Base-by-base conservation (phyloP, 2,113 vertebrate genomes). In the Cynoglossus semilaevis region DNA sequence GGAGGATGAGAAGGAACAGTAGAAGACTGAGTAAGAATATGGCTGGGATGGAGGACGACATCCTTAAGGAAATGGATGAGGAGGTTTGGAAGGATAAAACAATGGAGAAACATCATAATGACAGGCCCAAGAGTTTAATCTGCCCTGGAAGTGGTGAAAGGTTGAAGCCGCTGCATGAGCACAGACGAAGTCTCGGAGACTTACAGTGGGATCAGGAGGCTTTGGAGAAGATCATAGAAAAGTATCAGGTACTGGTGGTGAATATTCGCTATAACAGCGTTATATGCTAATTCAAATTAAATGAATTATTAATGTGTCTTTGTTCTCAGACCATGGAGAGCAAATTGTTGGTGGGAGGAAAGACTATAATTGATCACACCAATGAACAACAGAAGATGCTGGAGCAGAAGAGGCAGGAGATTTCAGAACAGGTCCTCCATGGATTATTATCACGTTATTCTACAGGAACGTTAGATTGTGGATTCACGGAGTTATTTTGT, bases 301-400 rank as follows among this genome's bases (percentile, higher is more conserved):
- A 84, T 80, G 62, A 82, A 76, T 64, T 0, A 83, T 67, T 16
- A 29, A n/a, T 10, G 4, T 70, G 22, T 69, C 53, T 79, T 72
- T 70, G 78, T 74, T 62, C 46, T 6, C 75, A 92, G 96, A 92
- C 92, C 0, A 97, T 97, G 96, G 96, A 98, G 88, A 98, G 96
- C 89, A 98, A 97, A 69, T 88, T 98, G 73, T 87, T 98, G 5
- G 92, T 94, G 8, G 96, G 96, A 0, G 96, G 96, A 36, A 94
- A 96, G 83, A 98, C 93, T 54, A 97, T 98, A 51, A 93, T 95
- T 73, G 96, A 97, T 74, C 96, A 98, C 86, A 98, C 96, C 43
- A 98, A 98, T 0, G 96, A 98, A 77, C 96, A 98, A 74, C 96
- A 98, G 79, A 96, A 92, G 78, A 95, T 94, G 92, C 74, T 98